phyloP scores from a whole-genome alignment of 2,797 vertebrate genomes.

The Argya squamiceps region DNA sequence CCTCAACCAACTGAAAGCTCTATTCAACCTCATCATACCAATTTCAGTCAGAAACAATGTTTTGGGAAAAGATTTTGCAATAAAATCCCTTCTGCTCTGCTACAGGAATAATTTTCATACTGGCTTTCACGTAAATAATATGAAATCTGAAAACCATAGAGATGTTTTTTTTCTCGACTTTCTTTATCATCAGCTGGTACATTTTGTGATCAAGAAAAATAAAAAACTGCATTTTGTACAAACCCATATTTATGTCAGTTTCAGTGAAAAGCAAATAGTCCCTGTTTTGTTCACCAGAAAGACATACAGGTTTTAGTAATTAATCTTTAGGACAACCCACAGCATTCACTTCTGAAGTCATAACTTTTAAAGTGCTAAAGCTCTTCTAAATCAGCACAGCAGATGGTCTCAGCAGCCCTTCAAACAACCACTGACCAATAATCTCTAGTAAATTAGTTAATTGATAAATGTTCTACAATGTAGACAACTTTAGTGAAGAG shows the following conservation, averaged over 20 bases:
- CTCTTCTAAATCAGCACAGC: background rate
- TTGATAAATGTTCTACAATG: background rate
- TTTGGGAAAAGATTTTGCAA: background rate
- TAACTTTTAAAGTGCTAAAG: background rate
- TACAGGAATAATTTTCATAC: background rate
- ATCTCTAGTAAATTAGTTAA: background rate
- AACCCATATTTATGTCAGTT: background rate
- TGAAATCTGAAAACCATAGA: background rate
- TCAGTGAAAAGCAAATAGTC: background rate
- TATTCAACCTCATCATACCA: background rate
- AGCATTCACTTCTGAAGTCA: background rate
- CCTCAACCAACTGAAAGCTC: background rate
- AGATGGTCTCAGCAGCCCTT: background rate
- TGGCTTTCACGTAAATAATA: background rate
- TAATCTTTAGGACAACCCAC: background rate
- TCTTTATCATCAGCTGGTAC: background rate
- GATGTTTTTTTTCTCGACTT: accelerated
- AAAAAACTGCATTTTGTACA: background rate
- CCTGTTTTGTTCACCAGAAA: background rate
- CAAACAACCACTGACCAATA: background rate
- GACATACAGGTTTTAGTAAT: background rate
- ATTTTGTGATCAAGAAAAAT: background rate
- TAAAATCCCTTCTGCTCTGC: background rate
- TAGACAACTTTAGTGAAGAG: background rate
- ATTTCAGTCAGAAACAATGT: background rate